A percentile compares a stretch with the other conserved stretches of the same genome.
phyloP scores from a whole-genome alignment of 1,140 invertebrate species.

The Uloborus diversus region DNA sequence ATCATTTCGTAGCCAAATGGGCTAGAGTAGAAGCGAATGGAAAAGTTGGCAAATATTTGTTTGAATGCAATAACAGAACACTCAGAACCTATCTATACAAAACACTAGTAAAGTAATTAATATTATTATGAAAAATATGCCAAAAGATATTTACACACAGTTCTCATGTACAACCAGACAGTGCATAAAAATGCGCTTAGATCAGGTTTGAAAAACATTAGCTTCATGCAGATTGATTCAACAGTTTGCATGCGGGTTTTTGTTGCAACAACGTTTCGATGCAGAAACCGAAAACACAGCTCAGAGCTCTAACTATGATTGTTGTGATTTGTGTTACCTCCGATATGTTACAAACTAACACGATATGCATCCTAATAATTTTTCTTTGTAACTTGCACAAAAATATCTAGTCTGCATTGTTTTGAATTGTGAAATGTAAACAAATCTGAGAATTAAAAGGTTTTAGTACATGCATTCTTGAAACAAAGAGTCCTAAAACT shows the following conservation, averaged over 20 bases:
- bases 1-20: not conserved
- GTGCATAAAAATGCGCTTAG: not conserved
- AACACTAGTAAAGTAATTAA: not conserved
- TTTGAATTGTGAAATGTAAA: no score
- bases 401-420: conserved; percentile 36
- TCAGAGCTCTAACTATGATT: conserved; percentile 25
- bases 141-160: not conserved
- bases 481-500: no score
- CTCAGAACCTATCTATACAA: not conserved
- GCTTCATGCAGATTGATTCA: no score
- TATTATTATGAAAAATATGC: not conserved
- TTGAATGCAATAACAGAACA: not conserved
- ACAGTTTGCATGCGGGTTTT: no score
- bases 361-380: conserved; percentile 52
- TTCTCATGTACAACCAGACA: not conserved
- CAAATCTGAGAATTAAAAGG: no score
- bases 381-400: conserved; percentile 32
- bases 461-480: no score
- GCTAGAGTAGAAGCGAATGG: not conserved
- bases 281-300: no score
- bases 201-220: no score
- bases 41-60: not conserved
- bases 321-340: conserved; percentile 12
- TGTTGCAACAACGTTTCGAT: not conserved
- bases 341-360: conserved; percentile 51